Evolutionary conservation across 2,797 vertebrate genomes (phyloP), one percentile per base, ranked within the genome.

Genomic region (Mormyrus proboscirostris): DNA sequence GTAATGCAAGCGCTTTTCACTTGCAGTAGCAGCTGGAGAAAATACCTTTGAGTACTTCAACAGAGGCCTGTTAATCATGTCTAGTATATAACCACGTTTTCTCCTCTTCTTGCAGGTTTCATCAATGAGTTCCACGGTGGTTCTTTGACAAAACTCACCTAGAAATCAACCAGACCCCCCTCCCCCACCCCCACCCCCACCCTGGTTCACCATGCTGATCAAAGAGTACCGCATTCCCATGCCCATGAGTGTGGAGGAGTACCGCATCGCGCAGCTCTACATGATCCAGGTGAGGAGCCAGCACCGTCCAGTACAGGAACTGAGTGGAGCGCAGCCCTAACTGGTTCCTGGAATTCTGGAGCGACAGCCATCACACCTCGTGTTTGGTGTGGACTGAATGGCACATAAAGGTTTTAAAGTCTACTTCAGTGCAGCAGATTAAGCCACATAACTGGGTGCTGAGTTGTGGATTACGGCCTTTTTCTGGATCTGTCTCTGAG

Each of bases 181-280:
- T 89, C 51, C 89, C 89, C 90, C 89, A 89, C 91, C 88, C 55
- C 25, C 29, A 76, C 38, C 88, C 76, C 83, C 88, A 85, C 90
- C 90, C 89, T 69, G 90, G 92, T 79, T 92, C 97, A 98, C 96
- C 94, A 99, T 99, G 97, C 97, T 99, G 57, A 98, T 99, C 95
- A 99, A 99, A 93, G 98, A 99, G 93, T 99, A 99, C 92, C 97
- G 97, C 62, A 99, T 99, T 94, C 98, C 98, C 90, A 97, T 99
- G 93, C 98, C 98, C 0, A 97, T 99, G 98, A 99, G 98, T 9
- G 97, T 99, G 97, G 98, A 99, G 88, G 98, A 99, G 93, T 99
- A 99, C 95, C 97, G 98, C 91, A 99, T 99, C 8, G 98, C 98
- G 0, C 98, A 99, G 96, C 97, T 99, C 89, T 99, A 99, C 94